These are phyloP conservation scores for Hirudinaria manillensis DNA, from an alignment of 2,888 invertebrate species.

Conservation along the genomic window DNA sequence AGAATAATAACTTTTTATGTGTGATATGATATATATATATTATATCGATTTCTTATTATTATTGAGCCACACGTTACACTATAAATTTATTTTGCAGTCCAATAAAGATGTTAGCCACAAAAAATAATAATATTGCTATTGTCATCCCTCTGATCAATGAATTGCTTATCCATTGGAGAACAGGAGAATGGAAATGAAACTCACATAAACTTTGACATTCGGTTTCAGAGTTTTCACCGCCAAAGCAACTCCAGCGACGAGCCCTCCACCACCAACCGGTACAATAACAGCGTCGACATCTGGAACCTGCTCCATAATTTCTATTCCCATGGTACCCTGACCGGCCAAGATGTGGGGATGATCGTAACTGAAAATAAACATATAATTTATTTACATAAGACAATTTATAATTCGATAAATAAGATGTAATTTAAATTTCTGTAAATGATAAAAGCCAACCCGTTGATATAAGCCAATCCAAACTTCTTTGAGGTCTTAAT, in stretches of 20 bases:
- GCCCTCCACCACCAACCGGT: slow-evolving; percentile 87
- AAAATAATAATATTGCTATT: too few species aligned
- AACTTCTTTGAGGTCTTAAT: slow-evolving; percentile 68
- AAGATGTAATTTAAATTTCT: background rate
- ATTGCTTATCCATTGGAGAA: too few species aligned
- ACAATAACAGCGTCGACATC: slow-evolving; percentile 82
- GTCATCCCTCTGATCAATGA: too few species aligned
- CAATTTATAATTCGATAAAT: background rate
- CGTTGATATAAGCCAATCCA: slow-evolving; percentile 76
- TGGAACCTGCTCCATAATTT: slow-evolving; percentile 82
- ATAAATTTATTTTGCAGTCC: too few species aligned
- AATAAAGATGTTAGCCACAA: too few species aligned
- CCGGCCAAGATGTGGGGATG: slow-evolving; percentile 91
- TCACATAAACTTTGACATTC: slow-evolving; percentile 75
- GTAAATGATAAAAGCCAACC: slow-evolving; percentile 58
- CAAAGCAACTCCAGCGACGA: slow-evolving; percentile 81
- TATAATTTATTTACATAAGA: background rate
- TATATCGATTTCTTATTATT: too few species aligned
- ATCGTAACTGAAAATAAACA: slow-evolving; percentile 66
- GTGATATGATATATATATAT: too few species aligned
- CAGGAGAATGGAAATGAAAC: slow-evolving; percentile 48
- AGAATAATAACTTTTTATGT: too few species aligned
- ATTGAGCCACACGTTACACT: too few species aligned
- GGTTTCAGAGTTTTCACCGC: slow-evolving; percentile 82
- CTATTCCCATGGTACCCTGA: slow-evolving; percentile 86